Evolutionary conservation across 2,797 vertebrate species (phyloP).

Genomic region (Rhinophrynus dorsalis): DNA sequence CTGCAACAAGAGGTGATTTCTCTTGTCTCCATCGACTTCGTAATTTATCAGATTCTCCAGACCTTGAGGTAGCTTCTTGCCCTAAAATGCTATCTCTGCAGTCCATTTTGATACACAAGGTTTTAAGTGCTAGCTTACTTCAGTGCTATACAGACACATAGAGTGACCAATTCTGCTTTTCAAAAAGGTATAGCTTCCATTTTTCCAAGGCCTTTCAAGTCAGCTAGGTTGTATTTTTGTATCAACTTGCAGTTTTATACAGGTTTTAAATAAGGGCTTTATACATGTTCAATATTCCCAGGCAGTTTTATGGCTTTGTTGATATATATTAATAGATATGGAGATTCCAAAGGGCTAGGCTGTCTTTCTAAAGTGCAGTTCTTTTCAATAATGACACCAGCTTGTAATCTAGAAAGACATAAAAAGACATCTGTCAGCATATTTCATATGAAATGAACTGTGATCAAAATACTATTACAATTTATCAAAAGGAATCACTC

Average conservation of each 20-base stretch:
- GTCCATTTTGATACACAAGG: constrained; percentile 84
- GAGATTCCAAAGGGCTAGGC: constrained; percentile 50
- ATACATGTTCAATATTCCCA: constrained; percentile 57
- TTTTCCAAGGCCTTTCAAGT: constrained; percentile 61
- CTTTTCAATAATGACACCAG: constrained; percentile 56
- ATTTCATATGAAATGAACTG: too few relatives aligned
- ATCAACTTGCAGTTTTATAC: constrained; percentile 62
- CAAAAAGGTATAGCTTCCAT: constrained; percentile 75
- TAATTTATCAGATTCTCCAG: constrained; percentile 83
- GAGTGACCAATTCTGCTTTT: constrained; percentile 71
- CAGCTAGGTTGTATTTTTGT: constrained; percentile 64
- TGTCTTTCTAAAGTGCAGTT: constrained; percentile 62
- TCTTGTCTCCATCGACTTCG: constrained; percentile 91
- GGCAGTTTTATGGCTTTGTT: constrained; percentile 62
- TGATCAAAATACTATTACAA: too few relatives aligned
- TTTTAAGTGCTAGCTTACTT: constrained; percentile 78
- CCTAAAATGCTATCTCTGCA: constrained; percentile 81
- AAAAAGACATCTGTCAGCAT: too few relatives aligned
- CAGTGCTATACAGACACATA: constrained; percentile 78
- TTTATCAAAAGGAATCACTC: too few relatives aligned
- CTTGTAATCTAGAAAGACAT: constrained; percentile 48
- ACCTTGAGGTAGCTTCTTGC: constrained; percentile 85
- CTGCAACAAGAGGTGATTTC: constrained; percentile 81
- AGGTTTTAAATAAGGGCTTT: constrained; percentile 63
- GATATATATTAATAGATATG: constrained; percentile 55